Percentiles rank a stretch among this genome's conserved stretches.
phyloP scores from a whole-genome alignment of 1,140 invertebrate genomes.

The Gryllus bimaculatus region DNA sequence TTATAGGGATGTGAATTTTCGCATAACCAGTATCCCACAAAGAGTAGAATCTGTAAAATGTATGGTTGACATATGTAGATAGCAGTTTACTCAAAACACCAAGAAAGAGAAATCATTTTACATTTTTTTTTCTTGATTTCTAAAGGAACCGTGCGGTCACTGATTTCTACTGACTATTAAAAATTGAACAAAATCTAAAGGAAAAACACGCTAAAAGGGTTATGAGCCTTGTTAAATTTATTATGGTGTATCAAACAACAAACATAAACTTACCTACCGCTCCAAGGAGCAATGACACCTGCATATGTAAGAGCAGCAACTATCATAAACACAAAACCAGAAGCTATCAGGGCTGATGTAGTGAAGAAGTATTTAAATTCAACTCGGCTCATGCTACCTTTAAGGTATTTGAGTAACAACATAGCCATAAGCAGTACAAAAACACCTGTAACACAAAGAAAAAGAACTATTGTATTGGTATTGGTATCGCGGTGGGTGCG shows the following conservation, averaged over 20 bases:
- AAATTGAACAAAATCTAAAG: no score
- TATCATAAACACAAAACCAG: constrained; percentile 68
- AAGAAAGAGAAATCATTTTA: no score
- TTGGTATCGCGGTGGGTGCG: no score
- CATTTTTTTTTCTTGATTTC: no score
- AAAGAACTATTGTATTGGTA: no score
- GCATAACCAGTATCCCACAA: constrained; percentile 99
- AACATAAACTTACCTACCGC: constrained; percentile 58
- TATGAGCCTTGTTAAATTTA: no score
- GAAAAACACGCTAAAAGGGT: no score
- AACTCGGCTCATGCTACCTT: constrained; percentile 76
- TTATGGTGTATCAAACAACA: no score
- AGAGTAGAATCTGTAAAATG: constrained; percentile 76
- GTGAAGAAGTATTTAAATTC: constrained; percentile 90
- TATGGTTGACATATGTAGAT: not conserved
- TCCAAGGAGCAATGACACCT: constrained; percentile 96
- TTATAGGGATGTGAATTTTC: constrained; percentile 99
- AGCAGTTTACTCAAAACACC: no score
- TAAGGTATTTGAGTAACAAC: constrained; percentile 78
- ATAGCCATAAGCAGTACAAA: constrained; percentile 90
- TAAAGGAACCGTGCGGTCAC: no score
- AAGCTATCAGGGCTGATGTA: constrained; percentile 61
- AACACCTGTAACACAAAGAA: constrained; percentile 57
- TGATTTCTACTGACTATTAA: no score
- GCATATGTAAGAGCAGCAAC: constrained; percentile 87